Conservation (phyloP, 2,888 invertebrate genomes). For the Pheosia tremula region DNA sequence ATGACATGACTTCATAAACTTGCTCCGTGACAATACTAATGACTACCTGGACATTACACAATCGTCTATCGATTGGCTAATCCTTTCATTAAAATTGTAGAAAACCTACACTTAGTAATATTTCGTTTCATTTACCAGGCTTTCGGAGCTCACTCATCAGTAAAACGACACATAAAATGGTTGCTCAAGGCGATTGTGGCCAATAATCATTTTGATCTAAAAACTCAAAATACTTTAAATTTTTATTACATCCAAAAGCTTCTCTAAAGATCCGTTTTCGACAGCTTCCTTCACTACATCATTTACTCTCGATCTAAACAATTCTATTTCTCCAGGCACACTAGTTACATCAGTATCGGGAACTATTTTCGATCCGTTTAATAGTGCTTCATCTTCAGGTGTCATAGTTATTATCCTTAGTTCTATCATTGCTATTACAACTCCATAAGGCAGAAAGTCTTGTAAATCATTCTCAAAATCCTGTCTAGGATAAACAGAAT, state of each 20-base stretch:
- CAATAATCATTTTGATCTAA: too few species aligned
- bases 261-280: constrained; percentile 58
- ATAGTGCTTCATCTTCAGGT: constrained; percentile 48
- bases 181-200: too few species aligned
- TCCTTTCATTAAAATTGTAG: too few species aligned
- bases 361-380: constrained; percentile 38
- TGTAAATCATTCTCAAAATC: constrained; percentile 56
- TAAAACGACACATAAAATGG: too few species aligned
- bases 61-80: too few species aligned
- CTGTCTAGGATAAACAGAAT: constrained; percentile 52
- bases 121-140: too few species aligned
- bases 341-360: constrained; percentile 34
- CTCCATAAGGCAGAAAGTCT: constrained; percentile 58
- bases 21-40: too few species aligned
- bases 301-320: constrained; percentile 58
- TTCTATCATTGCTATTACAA: constrained; percentile 65
- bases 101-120: too few species aligned
- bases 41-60: too few species aligned
- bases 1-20: too few species aligned
- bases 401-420: constrained; percentile 56
- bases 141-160: too few species aligned
- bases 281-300: constrained; percentile 63
- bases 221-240: constrained; percentile 2
- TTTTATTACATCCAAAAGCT: constrained; percentile 44
- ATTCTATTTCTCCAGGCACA: constrained; percentile 39